Conservation (phyloP, 2,888 invertebrate genomes). For the Cataglyphis livida region DNA sequence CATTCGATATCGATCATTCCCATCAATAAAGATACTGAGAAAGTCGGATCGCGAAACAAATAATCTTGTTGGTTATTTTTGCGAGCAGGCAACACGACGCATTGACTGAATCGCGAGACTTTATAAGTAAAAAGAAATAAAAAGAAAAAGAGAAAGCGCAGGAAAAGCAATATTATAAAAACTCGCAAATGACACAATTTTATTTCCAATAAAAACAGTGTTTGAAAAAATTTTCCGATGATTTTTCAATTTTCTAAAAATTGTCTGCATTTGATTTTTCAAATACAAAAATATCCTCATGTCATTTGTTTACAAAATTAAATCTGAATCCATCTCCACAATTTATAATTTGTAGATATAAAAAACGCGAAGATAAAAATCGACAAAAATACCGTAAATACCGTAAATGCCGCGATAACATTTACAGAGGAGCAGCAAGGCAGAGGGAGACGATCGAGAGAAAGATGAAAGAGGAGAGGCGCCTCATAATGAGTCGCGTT, state of each 20-base stretch:
- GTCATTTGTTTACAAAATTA: not conserved
- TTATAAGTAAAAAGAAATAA: constrained; percentile 19
- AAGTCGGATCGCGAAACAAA: constrained; percentile 21
- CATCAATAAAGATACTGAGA: constrained; percentile 14
- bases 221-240: not conserved
- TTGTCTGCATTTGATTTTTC: not conserved
- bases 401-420: not conserved
- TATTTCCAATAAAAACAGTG: not conserved
- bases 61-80: not conserved
- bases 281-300: not conserved
- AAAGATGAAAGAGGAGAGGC: constrained; percentile 48
- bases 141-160: not conserved
- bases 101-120: not conserved
- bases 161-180: constrained; percentile 13
- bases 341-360: not conserved
- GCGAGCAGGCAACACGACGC: not conserved
- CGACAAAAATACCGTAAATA: not conserved
- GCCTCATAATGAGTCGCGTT: constrained; percentile 78
- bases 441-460: not conserved
- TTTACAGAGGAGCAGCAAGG: constrained; percentile 10
- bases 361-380: not conserved
- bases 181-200: not conserved
- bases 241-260: not conserved
- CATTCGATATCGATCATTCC: not conserved
- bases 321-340: not conserved